phyloP scores from a whole-genome alignment of 1,140 invertebrate genomes.

The Megalonaias nervosa region DNA sequence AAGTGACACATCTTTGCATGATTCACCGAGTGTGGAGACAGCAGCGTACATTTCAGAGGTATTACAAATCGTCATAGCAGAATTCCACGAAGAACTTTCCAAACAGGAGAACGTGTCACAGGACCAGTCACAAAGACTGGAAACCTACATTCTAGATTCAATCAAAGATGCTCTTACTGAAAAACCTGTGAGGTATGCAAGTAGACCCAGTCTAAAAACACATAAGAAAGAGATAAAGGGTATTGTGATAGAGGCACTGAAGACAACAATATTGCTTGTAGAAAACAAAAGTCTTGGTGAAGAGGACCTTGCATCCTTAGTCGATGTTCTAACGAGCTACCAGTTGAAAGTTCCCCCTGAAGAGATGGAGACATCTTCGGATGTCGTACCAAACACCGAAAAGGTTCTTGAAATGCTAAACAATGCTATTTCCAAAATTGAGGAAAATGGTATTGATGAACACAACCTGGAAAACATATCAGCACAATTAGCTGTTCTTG shows the following conservation, averaged over 20 bases:
- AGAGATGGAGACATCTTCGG: neutral
- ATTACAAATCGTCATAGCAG: constrained; percentile 14
- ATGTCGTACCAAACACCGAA: neutral
- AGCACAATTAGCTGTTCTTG: constrained; percentile 23
- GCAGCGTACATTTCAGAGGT: constrained; percentile 22
- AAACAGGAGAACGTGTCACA: neutral
- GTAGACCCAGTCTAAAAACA: neutral
- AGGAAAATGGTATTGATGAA: constrained; percentile 3
- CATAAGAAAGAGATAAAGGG: constrained; percentile 22
- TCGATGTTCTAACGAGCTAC: constrained; percentile 8
- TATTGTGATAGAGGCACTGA: constrained; percentile 16
- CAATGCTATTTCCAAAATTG: constrained; percentile 7
- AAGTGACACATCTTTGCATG: constrained; percentile 3
- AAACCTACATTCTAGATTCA: constrained; percentile 4
- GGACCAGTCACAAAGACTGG: neutral
- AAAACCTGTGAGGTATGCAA: neutral
- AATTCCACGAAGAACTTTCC: constrained; percentile 16
- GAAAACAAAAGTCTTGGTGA: constrained; percentile 4
- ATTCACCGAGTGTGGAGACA: constrained; percentile 18
- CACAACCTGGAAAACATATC: constrained; percentile 18
- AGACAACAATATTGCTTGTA: constrained; percentile 11
- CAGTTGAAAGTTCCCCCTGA: constrained; percentile 1
- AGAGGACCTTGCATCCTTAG: constrained; percentile 4
- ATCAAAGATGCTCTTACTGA: constrained; percentile 20
- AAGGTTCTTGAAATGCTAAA: constrained; percentile 12